A percentile compares a stretch with the other conserved stretches of the same genome.
Conservation (phyloP, 1,140 invertebrate genomes). For the Tetramorium parvispinum region DNA sequence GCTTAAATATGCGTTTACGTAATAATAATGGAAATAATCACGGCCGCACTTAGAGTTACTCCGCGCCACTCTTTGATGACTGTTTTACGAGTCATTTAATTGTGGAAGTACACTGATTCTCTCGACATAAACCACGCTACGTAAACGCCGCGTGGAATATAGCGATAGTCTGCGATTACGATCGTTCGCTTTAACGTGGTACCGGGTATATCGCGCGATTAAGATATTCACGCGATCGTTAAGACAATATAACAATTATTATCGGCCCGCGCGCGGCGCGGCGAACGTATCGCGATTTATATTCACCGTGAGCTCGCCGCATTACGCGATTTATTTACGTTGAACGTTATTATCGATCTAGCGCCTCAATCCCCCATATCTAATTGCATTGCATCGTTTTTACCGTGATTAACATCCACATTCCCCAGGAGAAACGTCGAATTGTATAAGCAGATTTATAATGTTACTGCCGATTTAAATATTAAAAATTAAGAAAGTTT, state of each 20-base stretch:
- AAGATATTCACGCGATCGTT: conserved; percentile 14
- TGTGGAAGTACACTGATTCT: conserved; percentile 14
- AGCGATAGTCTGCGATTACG: conserved; percentile 26
- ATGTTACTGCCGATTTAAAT: too few species aligned
- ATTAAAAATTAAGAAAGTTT: not conserved
- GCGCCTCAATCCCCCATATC: not conserved
- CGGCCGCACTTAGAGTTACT: not conserved
- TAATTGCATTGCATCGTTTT: conserved; percentile 2
- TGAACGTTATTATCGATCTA: not conserved
- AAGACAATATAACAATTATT: conserved; percentile 42
- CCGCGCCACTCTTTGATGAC: conserved; percentile 14
- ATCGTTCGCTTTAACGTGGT: conserved; percentile 26
- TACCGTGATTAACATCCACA: not conserved
- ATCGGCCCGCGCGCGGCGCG: not conserved
- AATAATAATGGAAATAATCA: conserved; percentile 31
- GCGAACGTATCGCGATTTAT: not conserved
- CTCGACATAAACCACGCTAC: conserved; percentile 25
- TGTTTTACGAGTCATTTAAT: conserved; percentile 41
- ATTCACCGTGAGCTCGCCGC: not conserved
- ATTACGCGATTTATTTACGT: conserved; percentile 19
- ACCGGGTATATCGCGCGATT: not conserved
- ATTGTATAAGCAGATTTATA: not conserved
- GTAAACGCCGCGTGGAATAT: conserved; percentile 4
- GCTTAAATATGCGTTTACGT: conserved; percentile 7
- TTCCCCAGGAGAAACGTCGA: not conserved